Evolutionary conservation across 2,113 vertebrate genomes (phyloP).

Genomic region (Gobius niger): DNA sequence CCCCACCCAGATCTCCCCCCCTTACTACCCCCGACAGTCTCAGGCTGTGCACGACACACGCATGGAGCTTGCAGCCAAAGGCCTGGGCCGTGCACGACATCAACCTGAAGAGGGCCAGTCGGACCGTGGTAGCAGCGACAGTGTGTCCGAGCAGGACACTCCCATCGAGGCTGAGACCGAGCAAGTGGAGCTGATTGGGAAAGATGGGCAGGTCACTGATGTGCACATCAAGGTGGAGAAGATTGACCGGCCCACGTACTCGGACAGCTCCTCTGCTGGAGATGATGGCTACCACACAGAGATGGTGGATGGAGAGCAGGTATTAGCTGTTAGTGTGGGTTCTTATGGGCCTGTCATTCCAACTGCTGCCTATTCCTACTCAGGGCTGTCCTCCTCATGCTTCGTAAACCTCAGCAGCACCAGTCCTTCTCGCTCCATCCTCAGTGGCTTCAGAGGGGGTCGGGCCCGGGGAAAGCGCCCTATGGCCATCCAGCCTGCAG

Average conservation of each 20-base stretch:
- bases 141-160: slow-evolving; percentile 91
- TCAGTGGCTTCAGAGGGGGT: slow-evolving; percentile 90
- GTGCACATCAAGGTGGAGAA: slow-evolving; percentile 96
- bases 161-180: slow-evolving; percentile 91
- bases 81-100: slow-evolving; percentile 73
- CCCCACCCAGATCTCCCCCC: slow-evolving; percentile 95
- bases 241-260: slow-evolving; percentile 89
- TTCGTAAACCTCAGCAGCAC: slow-evolving; percentile 88
- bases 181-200: slow-evolving; percentile 86
- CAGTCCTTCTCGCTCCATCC: slow-evolving; percentile 91
- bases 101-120: slow-evolving; percentile 93
- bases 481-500: slow-evolving; percentile 62
- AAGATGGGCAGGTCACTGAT: slow-evolving; percentile 90
- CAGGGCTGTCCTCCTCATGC: slow-evolving; percentile 79
- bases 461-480: slow-evolving; percentile 88
- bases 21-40: slow-evolving; percentile 86
- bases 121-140: slow-evolving; percentile 91
- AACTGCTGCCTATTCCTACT: slow-evolving; percentile 85
- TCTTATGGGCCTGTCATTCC: slow-evolving; percentile 91
- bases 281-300: slow-evolving; percentile 97
- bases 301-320: slow-evolving; percentile 95
- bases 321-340: slow-evolving; percentile 91
- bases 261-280: slow-evolving; percentile 93
- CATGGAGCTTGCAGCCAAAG: slow-evolving; percentile 80
- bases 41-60: slow-evolving; percentile 80